Conservation (phyloP, 1,140 invertebrate species). For the Melitaea cinxia region DNA sequence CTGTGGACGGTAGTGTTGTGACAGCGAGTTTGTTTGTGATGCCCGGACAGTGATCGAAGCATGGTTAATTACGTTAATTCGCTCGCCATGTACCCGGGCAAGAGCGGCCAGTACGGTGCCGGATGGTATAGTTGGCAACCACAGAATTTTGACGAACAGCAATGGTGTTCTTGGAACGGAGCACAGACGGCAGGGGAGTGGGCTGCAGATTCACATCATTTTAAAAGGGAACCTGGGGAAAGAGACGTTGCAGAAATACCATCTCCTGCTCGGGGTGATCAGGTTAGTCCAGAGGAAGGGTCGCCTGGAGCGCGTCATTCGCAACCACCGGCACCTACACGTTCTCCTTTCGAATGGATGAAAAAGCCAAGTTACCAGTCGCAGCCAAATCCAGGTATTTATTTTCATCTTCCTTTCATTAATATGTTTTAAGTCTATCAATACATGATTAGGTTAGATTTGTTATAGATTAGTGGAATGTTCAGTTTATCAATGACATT, state of each 20-base stretch:
- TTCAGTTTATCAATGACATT: not conserved
- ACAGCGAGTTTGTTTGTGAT: slow-evolving; percentile 71
- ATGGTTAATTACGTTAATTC: slow-evolving; percentile 84
- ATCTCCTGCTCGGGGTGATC: slow-evolving; percentile 84
- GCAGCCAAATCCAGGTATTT: slow-evolving; percentile 91
- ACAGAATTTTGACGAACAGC: slow-evolving; percentile 82
- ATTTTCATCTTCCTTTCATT: slow-evolving; percentile 40
- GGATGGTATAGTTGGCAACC: slow-evolving; percentile 81
- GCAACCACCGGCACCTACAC: slow-evolving; percentile 84
- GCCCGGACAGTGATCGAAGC: slow-evolving; percentile 73
- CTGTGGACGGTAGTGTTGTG: slow-evolving; percentile 61
- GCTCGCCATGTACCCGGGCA: slow-evolving; percentile 83
- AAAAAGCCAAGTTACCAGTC: slow-evolving; percentile 92
- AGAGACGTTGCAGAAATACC: slow-evolving; percentile 82
- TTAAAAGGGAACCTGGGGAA: slow-evolving; percentile 72
- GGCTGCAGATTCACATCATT: slow-evolving; percentile 73
- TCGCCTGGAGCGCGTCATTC: slow-evolving; percentile 75
- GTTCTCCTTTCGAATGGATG: slow-evolving; percentile 94
- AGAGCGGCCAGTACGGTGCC: slow-evolving; percentile 76
- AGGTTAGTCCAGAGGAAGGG: slow-evolving; percentile 85
- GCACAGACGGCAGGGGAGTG: slow-evolving; percentile 77
- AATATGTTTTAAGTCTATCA: not conserved
- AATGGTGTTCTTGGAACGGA: slow-evolving; percentile 81
- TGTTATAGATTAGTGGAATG: not conserved
- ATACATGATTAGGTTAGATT: not conserved